A percentile compares a stretch with the other conserved stretches of the same genome.
Evolutionary conservation across 2,888 invertebrate genomes (phyloP).

Genomic region (Drosophila multiciliata): DNA sequence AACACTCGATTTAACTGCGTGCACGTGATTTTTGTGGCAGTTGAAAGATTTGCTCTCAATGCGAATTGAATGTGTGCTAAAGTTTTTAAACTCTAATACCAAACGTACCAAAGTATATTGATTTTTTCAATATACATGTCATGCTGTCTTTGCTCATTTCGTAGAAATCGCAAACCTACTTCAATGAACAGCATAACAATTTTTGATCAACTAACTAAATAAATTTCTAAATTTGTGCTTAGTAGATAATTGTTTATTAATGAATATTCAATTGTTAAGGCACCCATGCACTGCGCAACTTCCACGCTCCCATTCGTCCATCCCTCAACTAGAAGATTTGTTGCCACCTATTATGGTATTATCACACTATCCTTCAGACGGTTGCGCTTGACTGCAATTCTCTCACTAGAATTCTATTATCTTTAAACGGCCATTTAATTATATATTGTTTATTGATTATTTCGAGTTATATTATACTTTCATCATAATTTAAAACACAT

Average conservation of each 20-base stretch:
- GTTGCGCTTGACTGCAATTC: background rate
- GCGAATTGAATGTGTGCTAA: conserved; percentile 1
- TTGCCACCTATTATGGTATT: background rate
- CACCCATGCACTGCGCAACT: background rate
- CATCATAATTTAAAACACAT: background rate
- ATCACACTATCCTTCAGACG: background rate
- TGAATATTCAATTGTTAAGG: background rate
- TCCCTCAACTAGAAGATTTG: background rate
- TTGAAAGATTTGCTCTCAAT: conserved; percentile 46
- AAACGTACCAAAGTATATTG: background rate
- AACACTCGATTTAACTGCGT: conserved; percentile 52
- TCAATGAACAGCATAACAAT: too few relatives aligned
- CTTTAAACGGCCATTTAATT: background rate
- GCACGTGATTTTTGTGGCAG: conserved; percentile 62
- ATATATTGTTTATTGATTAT: background rate
- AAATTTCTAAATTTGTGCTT: background rate
- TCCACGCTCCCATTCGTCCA: background rate
- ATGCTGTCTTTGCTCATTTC: background rate
- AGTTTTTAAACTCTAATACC: background rate
- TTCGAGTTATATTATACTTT: background rate
- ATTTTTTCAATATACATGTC: background rate
- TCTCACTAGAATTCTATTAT: background rate
- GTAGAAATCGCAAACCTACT: too few relatives aligned
- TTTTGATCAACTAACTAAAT: too few relatives aligned
- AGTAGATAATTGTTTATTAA: too few relatives aligned